These are phyloP conservation scores for Alfaro cultratus DNA, from an alignment of 2,797 vertebrate genomes.

Conservation along the genomic window DNA sequence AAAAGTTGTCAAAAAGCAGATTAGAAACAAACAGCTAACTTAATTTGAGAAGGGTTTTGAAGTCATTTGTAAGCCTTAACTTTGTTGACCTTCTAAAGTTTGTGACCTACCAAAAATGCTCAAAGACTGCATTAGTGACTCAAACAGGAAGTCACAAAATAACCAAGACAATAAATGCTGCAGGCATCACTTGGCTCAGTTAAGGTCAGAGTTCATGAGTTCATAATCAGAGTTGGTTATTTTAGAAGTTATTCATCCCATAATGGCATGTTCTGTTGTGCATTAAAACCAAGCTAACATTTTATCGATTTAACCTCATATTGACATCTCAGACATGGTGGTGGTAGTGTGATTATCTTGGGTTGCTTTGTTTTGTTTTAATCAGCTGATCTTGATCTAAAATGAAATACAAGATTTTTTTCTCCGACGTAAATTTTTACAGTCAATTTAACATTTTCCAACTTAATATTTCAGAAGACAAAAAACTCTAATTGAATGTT, in stretches of 20 bases:
- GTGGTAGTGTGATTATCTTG: not conserved
- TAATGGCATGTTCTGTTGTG: not conserved
- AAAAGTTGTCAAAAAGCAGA: not conserved
- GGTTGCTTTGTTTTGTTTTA: not conserved
- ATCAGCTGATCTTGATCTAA: not conserved
- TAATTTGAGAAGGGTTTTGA: not conserved
- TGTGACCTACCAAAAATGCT: not conserved
- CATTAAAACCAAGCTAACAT: not conserved
- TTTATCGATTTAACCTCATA: not conserved
- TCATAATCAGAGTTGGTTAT: too few species aligned
- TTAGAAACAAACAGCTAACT: not conserved
- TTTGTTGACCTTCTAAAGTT: not conserved
- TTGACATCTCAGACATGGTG: not conserved
- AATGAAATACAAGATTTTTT: not conserved
- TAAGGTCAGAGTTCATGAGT: too few species aligned
- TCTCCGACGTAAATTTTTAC: not conserved
- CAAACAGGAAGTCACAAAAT: not conserved
- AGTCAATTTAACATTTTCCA: not conserved
- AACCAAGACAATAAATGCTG: not conserved
- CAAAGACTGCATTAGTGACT: not conserved
- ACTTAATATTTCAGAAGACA: not conserved
- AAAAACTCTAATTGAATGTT: not conserved
- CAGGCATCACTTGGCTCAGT: too few species aligned
- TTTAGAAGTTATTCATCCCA: not conserved
- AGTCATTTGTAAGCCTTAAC: not conserved